Conservation (phyloP, 2,797 vertebrate species). For the Hydrocynus forskahlii region DNA sequence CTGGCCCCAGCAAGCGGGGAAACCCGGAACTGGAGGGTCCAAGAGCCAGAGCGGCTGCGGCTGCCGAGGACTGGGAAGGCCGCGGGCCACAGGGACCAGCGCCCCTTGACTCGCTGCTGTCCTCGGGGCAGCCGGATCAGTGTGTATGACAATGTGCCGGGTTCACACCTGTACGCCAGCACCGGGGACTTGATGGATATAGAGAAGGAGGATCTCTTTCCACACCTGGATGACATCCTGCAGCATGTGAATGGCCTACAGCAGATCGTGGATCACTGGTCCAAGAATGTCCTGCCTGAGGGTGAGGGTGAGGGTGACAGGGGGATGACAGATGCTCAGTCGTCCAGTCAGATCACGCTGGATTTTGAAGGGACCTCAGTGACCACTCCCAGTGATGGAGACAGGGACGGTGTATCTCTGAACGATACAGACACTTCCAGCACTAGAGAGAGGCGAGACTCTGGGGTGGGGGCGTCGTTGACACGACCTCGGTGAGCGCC, state of each 20-base stretch:
- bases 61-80: conserved; percentile 50
- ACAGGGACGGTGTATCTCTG: conserved; percentile 87
- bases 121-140: conserved; percentile 92
- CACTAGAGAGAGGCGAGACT: conserved; percentile 91
- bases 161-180: conserved; percentile 93
- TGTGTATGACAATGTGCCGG: conserved; percentile 96
- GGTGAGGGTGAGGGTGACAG: conserved; percentile 65
- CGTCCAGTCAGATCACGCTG: conserved; percentile 84
- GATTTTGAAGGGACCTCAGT: conserved; percentile 92
- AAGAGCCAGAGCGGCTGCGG: conserved; percentile 66
- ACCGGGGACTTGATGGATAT: conserved; percentile 94
- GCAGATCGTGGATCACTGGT: conserved; percentile 93
- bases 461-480: conserved; percentile 93
- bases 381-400: conserved; percentile 84
- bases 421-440: conserved; percentile 85
- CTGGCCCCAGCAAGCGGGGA: conserved; percentile 81
- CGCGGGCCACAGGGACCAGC: conserved; percentile 69
- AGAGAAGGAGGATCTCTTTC: conserved; percentile 90
- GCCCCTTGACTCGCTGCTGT: conserved; percentile 80
- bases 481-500: conserved; percentile 89
- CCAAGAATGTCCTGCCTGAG: conserved; percentile 86
- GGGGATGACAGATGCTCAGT: conserved; percentile 69
- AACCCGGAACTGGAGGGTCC: conserved; percentile 31
- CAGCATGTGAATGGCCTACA: conserved; percentile 92
- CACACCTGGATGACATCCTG: conserved; percentile 92